Base-by-base conservation (phyloP, 2,888 invertebrate species). In the Cheilosia urbana region DNA sequence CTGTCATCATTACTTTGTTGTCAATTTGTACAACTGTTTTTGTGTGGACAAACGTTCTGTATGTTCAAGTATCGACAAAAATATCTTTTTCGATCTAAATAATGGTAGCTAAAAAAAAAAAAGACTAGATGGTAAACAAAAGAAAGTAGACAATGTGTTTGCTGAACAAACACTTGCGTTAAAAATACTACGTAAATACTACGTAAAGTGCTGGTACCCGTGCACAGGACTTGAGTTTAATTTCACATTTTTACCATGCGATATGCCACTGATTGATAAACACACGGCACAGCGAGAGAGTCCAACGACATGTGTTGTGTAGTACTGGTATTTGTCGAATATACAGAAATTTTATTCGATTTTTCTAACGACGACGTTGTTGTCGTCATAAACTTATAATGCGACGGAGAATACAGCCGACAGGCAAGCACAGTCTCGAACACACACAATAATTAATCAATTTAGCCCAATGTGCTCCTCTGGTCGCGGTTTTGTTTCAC, bases 401-500 rank as follows among this genome's bases (percentile, higher is more conserved):
- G 45, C 17, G 45, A 3, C 17, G 45, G 17, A 21, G 49, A 21
- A 40, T 6, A 60, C 55, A 68, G 62, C 4, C 19, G 55, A 42
- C 73, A 13, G 24, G 62, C 51, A 63, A 37, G 58, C 79, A 76
- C 62, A 72, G 58, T 80, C 76, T 57, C 81, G 66, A 62, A 72
- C 62, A 77, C 66, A 85, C 72, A 84, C 66, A 81, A 81, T 85
- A 85, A 85, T 85, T 85, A 85, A 85, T 85, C 85, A 85, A 81
- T 81, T 81, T 81, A 81, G 72, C 69, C 69, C 84, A 85, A 76
- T 85, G 76, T 63, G 66, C 72, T 63, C 51, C 66, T 34, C 72
- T 58, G 65, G 51, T 84, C 42, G 80, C 60, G 55, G 69, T 60
- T 85, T 71, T 80, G 65, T 80, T 80, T 71, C 49, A 80, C 66